Percentiles rank a stretch among this genome's conserved stretches.
Evolutionary conservation across 2,888 invertebrate genomes (phyloP).

Genomic region (Platycnemis pennipes): DNA sequence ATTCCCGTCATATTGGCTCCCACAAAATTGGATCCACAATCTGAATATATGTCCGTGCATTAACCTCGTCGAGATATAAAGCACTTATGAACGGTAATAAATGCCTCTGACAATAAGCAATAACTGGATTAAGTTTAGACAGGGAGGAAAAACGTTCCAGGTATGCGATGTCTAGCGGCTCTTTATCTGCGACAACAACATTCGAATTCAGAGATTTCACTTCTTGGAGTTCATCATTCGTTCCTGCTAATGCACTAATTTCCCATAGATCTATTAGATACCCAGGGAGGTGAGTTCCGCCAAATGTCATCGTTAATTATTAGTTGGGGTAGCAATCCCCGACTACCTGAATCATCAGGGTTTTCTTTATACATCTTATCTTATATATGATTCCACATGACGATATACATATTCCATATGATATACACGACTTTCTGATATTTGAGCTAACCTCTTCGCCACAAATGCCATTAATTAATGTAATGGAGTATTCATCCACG

Average conservation of each 20-base stretch:
- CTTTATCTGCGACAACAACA: background rate
- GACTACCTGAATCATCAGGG: background rate
- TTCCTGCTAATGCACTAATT: background rate
- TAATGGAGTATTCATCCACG: background rate
- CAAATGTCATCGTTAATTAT: background rate
- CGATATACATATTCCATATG: too few relatives aligned
- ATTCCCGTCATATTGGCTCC: background rate
- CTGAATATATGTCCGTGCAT: background rate
- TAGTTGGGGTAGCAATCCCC: background rate
- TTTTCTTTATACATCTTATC: background rate
- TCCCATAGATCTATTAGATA: conserved; percentile 14
- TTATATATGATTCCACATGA: background rate
- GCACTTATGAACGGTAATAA: background rate
- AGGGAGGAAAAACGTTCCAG: background rate
- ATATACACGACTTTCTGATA: background rate
- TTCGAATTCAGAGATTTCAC: background rate
- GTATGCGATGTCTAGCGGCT: background rate
- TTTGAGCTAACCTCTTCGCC: background rate
- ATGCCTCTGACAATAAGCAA: background rate
- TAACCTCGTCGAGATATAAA: background rate
- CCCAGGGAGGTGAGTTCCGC: background rate
- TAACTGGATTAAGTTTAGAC: background rate
- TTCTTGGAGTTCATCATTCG: background rate
- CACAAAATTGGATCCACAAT: conserved; percentile 35
- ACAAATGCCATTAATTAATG: background rate